phyloP scores from a whole-genome alignment of 2,888 invertebrate species.

The Incurvaria masculella region DNA sequence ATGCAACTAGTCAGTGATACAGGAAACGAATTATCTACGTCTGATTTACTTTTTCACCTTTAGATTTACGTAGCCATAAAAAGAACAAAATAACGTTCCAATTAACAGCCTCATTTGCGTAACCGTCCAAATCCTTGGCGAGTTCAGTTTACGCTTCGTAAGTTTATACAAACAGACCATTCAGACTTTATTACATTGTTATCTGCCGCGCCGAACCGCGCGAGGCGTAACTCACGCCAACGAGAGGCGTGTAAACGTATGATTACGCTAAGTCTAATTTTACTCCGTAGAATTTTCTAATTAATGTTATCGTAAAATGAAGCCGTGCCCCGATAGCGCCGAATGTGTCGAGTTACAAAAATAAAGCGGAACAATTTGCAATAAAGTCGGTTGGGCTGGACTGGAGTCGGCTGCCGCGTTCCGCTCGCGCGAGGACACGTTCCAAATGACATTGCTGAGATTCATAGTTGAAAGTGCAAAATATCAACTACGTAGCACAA shows the following conservation, averaged over 20 bases:
- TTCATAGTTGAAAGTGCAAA: too few relatives aligned
- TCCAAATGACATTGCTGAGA: too few relatives aligned
- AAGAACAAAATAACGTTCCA: too few relatives aligned
- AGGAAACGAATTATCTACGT: too few relatives aligned
- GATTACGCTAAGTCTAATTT: neutral
- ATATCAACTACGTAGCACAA: too few relatives aligned
- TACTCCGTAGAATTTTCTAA: neutral
- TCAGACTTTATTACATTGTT: neutral
- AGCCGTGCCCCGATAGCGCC: neutral
- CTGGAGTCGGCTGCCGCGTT: neutral
- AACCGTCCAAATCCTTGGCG: too few relatives aligned
- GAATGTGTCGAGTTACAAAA: neutral
- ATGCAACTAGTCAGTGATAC: too few relatives aligned
- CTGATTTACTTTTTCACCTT: too few relatives aligned
- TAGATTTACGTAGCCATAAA: too few relatives aligned
- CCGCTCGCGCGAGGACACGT: neutral
- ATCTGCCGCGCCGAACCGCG: neutral
- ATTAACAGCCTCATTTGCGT: too few relatives aligned
- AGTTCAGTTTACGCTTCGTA: neutral
- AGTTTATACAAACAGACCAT: neutral
- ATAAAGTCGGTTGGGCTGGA: neutral
- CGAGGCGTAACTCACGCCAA: neutral
- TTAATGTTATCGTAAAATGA: neutral
- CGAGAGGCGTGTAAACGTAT: neutral
- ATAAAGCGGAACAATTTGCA: neutral